phyloP scores from a whole-genome alignment of 2,113 vertebrate species.

The Mystacornis crossleyi region DNA sequence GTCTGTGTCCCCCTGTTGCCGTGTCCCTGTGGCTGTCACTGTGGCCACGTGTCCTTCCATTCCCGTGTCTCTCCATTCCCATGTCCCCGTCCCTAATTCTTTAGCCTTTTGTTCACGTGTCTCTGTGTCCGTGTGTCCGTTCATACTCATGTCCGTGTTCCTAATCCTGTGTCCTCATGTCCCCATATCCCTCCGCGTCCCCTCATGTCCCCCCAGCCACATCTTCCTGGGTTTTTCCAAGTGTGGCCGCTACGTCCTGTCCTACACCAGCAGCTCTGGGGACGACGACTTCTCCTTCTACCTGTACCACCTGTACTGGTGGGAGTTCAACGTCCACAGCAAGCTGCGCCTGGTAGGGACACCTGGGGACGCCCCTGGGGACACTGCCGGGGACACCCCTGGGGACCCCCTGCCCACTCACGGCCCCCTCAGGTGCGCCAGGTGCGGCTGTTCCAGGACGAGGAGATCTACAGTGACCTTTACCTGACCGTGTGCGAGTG shows the following conservation, averaged over 20 bases:
- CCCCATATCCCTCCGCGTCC: neutral
- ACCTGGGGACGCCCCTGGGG: too few species aligned
- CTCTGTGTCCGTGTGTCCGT: neutral
- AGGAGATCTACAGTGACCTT: neutral
- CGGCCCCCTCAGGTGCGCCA: neutral
- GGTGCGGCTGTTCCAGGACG: neutral
- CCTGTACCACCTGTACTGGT: conserved; percentile 94
- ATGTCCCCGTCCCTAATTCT: neutral
- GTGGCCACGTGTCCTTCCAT: neutral
- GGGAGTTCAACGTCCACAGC: conserved; percentile 94
- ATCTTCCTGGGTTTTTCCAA: conserved; percentile 95
- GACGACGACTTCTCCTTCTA: conserved; percentile 91
- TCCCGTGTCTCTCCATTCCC: neutral
- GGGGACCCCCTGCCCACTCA: neutral
- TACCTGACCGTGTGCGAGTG: neutral
- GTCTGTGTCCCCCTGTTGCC: neutral
- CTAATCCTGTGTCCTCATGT: neutral
- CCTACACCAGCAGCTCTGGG: conserved; percentile 90
- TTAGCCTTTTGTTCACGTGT: neutral
- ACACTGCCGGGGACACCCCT: fast-evolving
- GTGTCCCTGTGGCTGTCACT: neutral
- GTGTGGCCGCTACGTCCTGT: conserved; percentile 92
- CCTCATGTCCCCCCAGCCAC: conserved; percentile 72
- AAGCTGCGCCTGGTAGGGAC: conserved; percentile 84
- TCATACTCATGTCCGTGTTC: neutral